Percentiles rank a stretch among this genome's conserved stretches.
Conservation (phyloP, 2,888 invertebrate genomes). For the Anagyrus pseudococci region DNA sequence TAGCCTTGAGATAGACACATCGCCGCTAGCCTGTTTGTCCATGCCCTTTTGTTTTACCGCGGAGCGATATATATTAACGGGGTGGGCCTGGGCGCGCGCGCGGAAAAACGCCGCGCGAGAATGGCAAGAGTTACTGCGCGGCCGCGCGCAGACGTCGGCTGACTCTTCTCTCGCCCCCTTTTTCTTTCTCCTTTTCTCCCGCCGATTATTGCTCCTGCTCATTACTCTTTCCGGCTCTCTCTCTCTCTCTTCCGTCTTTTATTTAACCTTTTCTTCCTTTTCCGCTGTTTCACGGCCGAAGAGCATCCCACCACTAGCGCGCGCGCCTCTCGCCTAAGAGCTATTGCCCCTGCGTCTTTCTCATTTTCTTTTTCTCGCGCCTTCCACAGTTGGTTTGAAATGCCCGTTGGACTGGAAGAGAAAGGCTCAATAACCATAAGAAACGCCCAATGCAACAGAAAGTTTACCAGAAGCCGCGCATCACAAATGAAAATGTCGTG, state of each 20-base stretch:
- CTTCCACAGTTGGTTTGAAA: no score
- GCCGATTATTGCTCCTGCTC: slow-evolving; percentile 34
- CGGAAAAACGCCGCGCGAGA: slow-evolving; percentile 9
- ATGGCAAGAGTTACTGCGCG: slow-evolving; percentile 5
- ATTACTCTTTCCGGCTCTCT: slow-evolving; percentile 23
- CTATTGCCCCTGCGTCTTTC: no score
- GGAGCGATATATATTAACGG: slow-evolving; percentile 55
- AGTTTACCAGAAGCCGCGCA: no score
- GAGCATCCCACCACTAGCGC: no score
- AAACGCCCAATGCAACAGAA: no score
- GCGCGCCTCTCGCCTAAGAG: no score
- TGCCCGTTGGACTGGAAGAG: no score
- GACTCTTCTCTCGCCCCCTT: no score
- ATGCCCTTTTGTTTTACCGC: slow-evolving; percentile 56
- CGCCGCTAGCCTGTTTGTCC: slow-evolving; percentile 55
- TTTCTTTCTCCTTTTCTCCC: no score
- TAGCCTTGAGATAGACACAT: slow-evolving; percentile 58
- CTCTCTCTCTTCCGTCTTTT: neutral
- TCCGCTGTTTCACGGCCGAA: neutral
- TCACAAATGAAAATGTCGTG: no score
- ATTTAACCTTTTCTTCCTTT: neutral
- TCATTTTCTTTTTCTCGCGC: no score
- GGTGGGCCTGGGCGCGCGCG: slow-evolving; percentile 33
- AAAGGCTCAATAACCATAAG: no score
- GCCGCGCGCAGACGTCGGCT: slow-evolving; percentile 19